Evolutionary conservation across 2,888 invertebrate species (phyloP), one percentile per base, ranked within the genome.

Genomic region (Caenorhabditis doughertyi): DNA sequence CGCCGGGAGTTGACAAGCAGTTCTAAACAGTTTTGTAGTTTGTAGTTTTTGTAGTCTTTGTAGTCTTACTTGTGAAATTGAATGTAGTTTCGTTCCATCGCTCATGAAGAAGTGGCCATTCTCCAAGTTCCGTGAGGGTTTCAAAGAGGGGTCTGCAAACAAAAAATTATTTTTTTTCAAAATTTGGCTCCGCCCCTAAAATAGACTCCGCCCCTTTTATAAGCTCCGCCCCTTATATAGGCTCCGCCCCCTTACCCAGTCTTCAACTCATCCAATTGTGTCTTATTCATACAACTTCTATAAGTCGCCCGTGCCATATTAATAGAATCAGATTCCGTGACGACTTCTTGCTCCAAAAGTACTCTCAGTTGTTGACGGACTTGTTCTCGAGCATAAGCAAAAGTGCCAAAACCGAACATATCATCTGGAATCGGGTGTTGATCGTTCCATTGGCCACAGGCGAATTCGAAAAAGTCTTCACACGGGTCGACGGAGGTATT

Each of bases 391-490:
- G 90, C 85, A 39, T 89, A 88, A 8, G 89, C 83, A 71, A 91
- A 91, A 18, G 89, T 90, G 0, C 90, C 90, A 64, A 88, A 89
- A 29, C 90, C 89, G 16, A 90, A 89, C 55, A 90, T 89, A 55
- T 92, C 92, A 83, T 92, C 92, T 23, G 90, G 91, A 18, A 91
- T 91, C 25, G 90, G 89, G 60, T 91, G 88, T 23, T 85, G 84
- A 27, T 74, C 79, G 27, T 91, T 90, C 92, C 92, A 91, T 39
- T 89, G 89, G 16, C 92, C 92, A 70, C 92, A 92, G 7, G 92
- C 92, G 83, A 89, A 92, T 72, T 90, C 89, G 81, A 91, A 92
- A 68, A 92, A 92, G 79, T 92, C 92, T 7, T 84, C 86, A 79
- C 92, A 92, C 7, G 91, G 91, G 62, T 92, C 89, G 5, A 91